Conservation (phyloP, 2,113 vertebrate species). For the Bothrops jararaca region DNA sequence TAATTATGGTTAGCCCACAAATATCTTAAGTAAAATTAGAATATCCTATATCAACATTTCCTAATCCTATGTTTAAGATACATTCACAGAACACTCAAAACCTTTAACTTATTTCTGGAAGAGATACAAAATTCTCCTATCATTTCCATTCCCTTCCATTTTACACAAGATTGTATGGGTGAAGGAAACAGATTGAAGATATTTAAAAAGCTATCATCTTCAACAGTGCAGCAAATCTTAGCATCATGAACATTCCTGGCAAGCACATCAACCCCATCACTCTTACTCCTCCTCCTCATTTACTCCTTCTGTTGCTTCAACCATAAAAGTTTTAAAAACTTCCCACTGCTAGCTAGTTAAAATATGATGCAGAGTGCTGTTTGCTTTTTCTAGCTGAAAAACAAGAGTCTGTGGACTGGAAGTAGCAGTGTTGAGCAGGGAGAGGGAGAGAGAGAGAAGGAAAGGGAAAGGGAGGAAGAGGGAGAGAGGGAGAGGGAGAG, state of each 20-base stretch:
- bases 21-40: not conserved
- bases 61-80: not conserved
- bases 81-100: not conserved
- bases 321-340: not conserved
- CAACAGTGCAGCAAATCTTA: not conserved
- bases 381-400: not conserved
- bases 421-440: not conserved
- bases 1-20: not conserved
- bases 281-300: not conserved
- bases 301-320: not conserved
- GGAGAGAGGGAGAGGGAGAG: not conserved
- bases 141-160: not conserved
- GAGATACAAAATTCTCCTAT: not conserved
- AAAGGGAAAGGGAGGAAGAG: not conserved
- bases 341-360: not conserved
- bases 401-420: not conserved
- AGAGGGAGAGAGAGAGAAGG: not conserved
- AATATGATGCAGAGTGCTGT: not conserved
- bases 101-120: not conserved
- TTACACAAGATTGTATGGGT: not conserved
- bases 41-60: not conserved
- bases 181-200: not conserved
- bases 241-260: not conserved
- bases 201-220: not conserved
- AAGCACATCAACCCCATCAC: not conserved